A percentile compares a stretch with the other conserved stretches of the same genome.
Conservation (phyloP, 1,140 invertebrate species). For the Platyscapa corneri region DNA sequence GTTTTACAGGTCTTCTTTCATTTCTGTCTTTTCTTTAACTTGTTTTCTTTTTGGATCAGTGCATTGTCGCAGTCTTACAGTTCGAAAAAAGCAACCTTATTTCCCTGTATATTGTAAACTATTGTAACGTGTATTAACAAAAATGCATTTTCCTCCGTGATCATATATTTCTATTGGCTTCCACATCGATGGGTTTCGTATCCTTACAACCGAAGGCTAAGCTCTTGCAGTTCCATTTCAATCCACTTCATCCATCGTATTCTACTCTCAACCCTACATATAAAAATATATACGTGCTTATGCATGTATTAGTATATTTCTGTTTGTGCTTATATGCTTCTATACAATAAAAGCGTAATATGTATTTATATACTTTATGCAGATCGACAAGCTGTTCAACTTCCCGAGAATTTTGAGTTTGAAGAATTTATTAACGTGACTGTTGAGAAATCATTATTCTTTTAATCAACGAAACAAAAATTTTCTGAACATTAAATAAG, state of each 20-base stretch:
- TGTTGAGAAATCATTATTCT: too few species aligned
- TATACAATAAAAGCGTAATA: not conserved
- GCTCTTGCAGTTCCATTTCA: not conserved
- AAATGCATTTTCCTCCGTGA: not conserved
- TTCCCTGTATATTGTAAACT: not conserved
- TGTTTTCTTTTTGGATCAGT: not conserved
- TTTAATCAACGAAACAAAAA: too few species aligned
- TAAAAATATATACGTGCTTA: too few species aligned
- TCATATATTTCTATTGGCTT: not conserved
- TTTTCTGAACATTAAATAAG: not conserved
- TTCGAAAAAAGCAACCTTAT: slow-evolving; percentile 15
- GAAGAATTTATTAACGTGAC: not conserved
- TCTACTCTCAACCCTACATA: not conserved
- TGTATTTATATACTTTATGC: not conserved
- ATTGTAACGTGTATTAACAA: slow-evolving; percentile 2
- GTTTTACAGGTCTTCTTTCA: not conserved
- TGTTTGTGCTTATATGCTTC: not conserved
- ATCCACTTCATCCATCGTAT: not conserved
- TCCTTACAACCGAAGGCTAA: not conserved
- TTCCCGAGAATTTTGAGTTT: not conserved
- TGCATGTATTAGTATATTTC: too few species aligned
- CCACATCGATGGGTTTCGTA: not conserved
- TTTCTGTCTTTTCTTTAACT: not conserved
- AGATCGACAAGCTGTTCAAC: not conserved
- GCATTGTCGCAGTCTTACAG: not conserved